Evolutionary conservation across 2,888 invertebrate genomes (phyloP).

Genomic region (Sphaerophoria taeniata): DNA sequence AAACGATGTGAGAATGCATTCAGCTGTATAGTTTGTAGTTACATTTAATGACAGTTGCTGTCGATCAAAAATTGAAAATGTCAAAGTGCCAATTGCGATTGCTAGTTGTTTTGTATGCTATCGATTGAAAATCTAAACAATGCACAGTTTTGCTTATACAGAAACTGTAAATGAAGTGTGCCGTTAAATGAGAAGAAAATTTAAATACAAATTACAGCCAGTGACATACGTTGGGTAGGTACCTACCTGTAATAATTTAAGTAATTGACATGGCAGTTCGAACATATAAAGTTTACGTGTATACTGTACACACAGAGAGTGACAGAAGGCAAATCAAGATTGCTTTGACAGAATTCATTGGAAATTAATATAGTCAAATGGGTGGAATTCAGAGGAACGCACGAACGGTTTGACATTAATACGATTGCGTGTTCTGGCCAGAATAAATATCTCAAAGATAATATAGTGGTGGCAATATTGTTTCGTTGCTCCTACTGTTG

Average conservation of each 20-base stretch:
- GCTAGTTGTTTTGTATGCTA: background rate
- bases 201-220: slow-evolving; percentile 24
- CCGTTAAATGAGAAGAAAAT: slow-evolving; percentile 24
- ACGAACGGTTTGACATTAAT: slow-evolving; percentile 61
- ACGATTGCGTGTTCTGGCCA: slow-evolving; percentile 54
- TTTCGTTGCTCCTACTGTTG: background rate
- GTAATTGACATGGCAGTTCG: slow-evolving; percentile 11
- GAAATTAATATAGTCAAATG: slow-evolving; percentile 57
- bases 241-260: slow-evolving; percentile 21
- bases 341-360: slow-evolving; percentile 47
- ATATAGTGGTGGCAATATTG: slow-evolving; percentile 36
- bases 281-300: too few species aligned
- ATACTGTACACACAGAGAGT: background rate
- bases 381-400: slow-evolving; percentile 37
- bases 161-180: background rate
- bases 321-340: slow-evolving; percentile 15
- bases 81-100: slow-evolving; percentile 29
- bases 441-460: slow-evolving; percentile 35
- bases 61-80: slow-evolving; percentile 49
- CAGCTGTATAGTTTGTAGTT: background rate
- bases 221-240: background rate
- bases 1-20: slow-evolving; percentile 28
- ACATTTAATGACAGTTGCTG: slow-evolving; percentile 38
- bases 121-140: slow-evolving; percentile 6
- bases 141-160: background rate